A percentile compares a stretch with the other conserved stretches of the same genome.
Evolutionary conservation across 2,888 invertebrate species (phyloP).

Genomic region (Agonopterix arenella): DNA sequence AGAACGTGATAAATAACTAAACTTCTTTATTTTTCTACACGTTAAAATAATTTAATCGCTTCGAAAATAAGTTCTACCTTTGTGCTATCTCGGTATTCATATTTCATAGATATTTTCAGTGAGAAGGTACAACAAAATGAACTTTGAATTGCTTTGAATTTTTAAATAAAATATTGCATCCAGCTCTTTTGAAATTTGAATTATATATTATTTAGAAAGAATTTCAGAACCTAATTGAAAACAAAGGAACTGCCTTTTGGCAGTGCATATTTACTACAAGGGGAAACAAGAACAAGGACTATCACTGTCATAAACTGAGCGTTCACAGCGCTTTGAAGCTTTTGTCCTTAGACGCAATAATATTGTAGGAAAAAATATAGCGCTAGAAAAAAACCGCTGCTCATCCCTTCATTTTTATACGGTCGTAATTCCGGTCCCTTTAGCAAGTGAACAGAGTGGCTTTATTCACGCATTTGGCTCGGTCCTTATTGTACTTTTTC

Average conservation of each 20-base stretch:
- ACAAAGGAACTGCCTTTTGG: background rate
- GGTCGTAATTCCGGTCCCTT: conserved; percentile 43
- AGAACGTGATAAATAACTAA: too few relatives aligned
- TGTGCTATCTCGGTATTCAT: too few relatives aligned
- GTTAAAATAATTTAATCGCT: too few relatives aligned
- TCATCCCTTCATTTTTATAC: conserved; percentile 38
- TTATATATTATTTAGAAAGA: too few relatives aligned
- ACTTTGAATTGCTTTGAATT: too few relatives aligned
- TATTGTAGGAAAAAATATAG: background rate
- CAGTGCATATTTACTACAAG: conserved; percentile 23
- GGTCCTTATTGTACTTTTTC: conserved; percentile 50
- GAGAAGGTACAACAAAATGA: too few relatives aligned
- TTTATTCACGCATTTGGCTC: conserved; percentile 45
- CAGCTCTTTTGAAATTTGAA: too few relatives aligned
- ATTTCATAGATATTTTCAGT: too few relatives aligned
- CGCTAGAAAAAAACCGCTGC: background rate
- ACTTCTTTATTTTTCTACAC: too few relatives aligned
- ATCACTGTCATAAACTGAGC: background rate
- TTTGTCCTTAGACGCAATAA: background rate
- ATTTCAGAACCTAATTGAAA: too few relatives aligned
- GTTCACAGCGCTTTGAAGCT: background rate
- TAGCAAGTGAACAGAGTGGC: conserved; percentile 30
- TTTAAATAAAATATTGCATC: too few relatives aligned
- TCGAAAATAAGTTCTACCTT: too few relatives aligned
- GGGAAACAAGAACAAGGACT: conserved; percentile 37